Conservation (phyloP, 2,113 vertebrate species). For the Gobius niger region DNA sequence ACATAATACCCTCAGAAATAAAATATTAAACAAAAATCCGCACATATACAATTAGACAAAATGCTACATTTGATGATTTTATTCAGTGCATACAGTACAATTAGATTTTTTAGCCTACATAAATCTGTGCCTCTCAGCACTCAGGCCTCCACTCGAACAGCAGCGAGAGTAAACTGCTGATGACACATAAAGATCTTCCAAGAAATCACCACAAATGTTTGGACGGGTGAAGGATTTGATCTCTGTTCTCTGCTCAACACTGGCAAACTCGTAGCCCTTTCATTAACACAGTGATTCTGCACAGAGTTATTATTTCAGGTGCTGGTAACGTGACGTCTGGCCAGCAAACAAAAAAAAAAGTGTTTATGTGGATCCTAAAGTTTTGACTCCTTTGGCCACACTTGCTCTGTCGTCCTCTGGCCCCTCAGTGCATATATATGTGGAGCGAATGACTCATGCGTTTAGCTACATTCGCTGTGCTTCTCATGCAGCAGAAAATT, state of each 20-base stretch:
- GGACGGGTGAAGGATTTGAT: background rate
- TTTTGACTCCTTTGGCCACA: conserved; percentile 29
- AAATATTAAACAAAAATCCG: too few species aligned
- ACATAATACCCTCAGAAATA: too few species aligned
- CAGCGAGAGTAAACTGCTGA: background rate
- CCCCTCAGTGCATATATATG: conserved; percentile 23
- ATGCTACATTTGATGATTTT: too few species aligned
- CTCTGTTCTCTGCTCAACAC: background rate
- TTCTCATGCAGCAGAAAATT: conserved; percentile 7
- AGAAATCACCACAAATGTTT: conserved; percentile 6
- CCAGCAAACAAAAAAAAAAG: conserved; percentile 17
- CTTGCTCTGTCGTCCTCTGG: conserved; percentile 10
- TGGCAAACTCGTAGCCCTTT: conserved; percentile 6
- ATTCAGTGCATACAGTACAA: too few species aligned
- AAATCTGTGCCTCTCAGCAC: background rate
- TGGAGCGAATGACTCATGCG: conserved; percentile 25
- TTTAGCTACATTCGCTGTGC: background rate
- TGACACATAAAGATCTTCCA: background rate
- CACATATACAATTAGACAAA: too few species aligned
- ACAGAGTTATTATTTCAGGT: conserved; percentile 53
- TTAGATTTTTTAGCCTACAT: too few species aligned
- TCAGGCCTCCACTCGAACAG: background rate
- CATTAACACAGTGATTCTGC: conserved; percentile 14
- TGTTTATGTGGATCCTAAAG: conserved; percentile 34
- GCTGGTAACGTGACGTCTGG: conserved; percentile 39